These are phyloP conservation scores for Tinea semifulvella DNA, from an alignment of 2,888 invertebrate genomes.

Conservation along the genomic window DNA sequence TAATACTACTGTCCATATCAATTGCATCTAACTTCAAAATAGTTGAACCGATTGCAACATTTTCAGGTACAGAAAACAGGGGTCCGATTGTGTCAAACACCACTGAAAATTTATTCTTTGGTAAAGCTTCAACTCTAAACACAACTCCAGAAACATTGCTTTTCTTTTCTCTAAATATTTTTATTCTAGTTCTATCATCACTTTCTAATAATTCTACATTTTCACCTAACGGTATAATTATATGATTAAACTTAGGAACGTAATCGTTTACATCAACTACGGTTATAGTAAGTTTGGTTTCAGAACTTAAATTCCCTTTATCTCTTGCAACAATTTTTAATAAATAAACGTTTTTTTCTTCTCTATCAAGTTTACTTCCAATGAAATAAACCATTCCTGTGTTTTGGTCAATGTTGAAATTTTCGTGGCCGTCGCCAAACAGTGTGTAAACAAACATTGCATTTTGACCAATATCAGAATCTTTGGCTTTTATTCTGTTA, in stretches of 20 bases:
- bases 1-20: constrained; percentile 76
- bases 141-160: constrained; percentile 34
- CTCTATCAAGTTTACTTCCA: constrained; percentile 74
- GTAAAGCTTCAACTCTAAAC: constrained; percentile 39
- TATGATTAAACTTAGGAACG: constrained; percentile 73
- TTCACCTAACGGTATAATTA: constrained; percentile 74
- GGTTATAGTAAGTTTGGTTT: constrained; percentile 74
- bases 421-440: constrained; percentile 78
- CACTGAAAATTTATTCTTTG: constrained; percentile 46
- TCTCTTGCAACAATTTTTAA: constrained; percentile 80
- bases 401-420: constrained; percentile 74
- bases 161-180: constrained; percentile 50
- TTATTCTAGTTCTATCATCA: constrained; percentile 59
- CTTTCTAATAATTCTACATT: constrained; percentile 72
- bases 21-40: constrained; percentile 75
- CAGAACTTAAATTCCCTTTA: constrained; percentile 77
- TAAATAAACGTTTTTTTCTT: constrained; percentile 73
- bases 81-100: constrained; percentile 56
- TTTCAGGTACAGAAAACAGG: constrained; percentile 76
- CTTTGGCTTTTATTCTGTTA: constrained; percentile 73
- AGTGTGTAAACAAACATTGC: constrained; percentile 74
- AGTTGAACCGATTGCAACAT: constrained; percentile 73
- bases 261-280: constrained; percentile 87
- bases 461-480: constrained; percentile 75
- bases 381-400: constrained; percentile 70